These are phyloP conservation scores for Tetanocera ferruginea DNA, from an alignment of 2,888 invertebrate species.

Conservation along the genomic window DNA sequence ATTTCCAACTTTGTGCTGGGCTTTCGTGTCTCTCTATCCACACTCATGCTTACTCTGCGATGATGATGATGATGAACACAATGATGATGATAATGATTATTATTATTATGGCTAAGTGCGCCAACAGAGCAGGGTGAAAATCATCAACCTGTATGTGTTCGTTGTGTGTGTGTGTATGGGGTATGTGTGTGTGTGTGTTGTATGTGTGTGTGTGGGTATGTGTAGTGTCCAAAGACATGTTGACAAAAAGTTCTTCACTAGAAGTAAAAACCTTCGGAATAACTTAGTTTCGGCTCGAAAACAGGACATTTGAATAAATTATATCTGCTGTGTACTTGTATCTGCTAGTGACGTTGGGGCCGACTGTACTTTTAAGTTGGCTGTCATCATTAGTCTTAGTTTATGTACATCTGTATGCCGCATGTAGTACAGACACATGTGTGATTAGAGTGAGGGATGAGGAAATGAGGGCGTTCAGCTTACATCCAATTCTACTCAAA, in stretches of 20 bases:
- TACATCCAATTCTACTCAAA: not conserved
- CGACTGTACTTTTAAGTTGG: constrained; percentile 19
- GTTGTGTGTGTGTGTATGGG: not conserved
- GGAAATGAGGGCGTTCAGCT: not conserved
- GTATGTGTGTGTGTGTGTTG: not conserved
- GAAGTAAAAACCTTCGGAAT: not conserved
- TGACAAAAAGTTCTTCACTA: constrained; percentile 12
- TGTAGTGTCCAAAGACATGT: constrained; percentile 3
- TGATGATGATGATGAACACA: too few relatives aligned
- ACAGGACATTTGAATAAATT: constrained; percentile 32
- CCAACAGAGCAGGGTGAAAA: not conserved
- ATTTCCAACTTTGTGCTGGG: not conserved
- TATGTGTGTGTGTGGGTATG: not conserved
- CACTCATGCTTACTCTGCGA: too few relatives aligned
- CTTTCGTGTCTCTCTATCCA: not conserved
- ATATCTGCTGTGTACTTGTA: constrained; percentile 10
- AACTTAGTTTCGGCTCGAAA: constrained; percentile 5
- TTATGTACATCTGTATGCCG: not conserved
- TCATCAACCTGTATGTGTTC: not conserved
- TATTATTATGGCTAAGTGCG: too few relatives aligned
- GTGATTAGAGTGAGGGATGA: not conserved
- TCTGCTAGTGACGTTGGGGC: not conserved
- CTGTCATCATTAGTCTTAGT: constrained; percentile 3
- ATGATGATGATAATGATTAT: too few relatives aligned
- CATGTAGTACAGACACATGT: too few relatives aligned